Conservation (phyloP, 2,113 vertebrate genomes). For the Chloropsis hardwickii region DNA sequence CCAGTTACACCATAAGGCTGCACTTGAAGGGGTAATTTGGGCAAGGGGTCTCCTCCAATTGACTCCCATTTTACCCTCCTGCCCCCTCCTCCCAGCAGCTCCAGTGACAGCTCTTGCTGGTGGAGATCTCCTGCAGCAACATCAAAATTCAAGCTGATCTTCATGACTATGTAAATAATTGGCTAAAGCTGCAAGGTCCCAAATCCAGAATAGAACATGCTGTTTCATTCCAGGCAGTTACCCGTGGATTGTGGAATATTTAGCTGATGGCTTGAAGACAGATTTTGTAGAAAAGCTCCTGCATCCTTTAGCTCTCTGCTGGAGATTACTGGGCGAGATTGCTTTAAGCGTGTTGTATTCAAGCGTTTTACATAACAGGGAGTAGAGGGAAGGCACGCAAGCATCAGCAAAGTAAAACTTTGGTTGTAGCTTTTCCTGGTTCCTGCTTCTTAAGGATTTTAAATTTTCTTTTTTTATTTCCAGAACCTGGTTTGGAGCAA, state of each 20-base stretch:
- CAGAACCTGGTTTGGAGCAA: neutral
- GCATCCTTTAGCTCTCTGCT: neutral
- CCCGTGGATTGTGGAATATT: neutral
- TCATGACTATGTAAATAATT: neutral
- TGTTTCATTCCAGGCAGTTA: neutral
- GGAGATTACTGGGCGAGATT: neutral
- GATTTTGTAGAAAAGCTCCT: neutral
- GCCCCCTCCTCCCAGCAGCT: neutral
- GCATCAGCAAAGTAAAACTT: neutral
- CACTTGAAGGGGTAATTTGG: neutral
- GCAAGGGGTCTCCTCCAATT: neutral
- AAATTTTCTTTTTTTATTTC: neutral
- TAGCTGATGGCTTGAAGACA: neutral
- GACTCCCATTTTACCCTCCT: neutral
- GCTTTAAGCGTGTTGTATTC: neutral
- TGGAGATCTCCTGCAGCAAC: neutral
- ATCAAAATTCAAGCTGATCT: neutral
- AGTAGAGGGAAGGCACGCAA: neutral
- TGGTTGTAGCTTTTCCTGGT: neutral
- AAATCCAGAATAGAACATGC: neutral
- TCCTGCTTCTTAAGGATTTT: neutral
- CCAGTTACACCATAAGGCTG: neutral
- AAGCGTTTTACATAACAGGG: neutral
- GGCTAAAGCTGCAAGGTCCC: neutral
- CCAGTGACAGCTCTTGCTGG: neutral